These are phyloP conservation scores for Lethrus apterus DNA, from an alignment of 1,140 invertebrate genomes.

Conservation along the genomic window DNA sequence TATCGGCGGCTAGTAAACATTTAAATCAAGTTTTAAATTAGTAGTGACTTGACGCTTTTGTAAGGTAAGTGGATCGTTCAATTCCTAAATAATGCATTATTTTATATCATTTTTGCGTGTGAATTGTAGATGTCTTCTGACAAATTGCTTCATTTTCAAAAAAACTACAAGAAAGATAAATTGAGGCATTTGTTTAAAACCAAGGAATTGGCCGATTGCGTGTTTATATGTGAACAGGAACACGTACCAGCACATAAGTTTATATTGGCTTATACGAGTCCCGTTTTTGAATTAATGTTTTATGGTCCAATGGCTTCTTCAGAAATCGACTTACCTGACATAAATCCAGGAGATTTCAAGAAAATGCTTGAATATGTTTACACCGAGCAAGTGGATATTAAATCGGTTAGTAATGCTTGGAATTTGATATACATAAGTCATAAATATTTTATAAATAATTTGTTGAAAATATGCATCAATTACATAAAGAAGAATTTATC, in stretches of 20 bases:
- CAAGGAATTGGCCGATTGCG: slow-evolving; percentile 47
- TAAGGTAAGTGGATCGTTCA: background rate
- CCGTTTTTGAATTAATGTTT: slow-evolving; percentile 71
- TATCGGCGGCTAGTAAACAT: background rate
- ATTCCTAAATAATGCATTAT: too few species aligned
- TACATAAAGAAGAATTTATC: slow-evolving; percentile 45
- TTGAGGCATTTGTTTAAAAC: slow-evolving; percentile 17
- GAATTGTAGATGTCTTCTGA: background rate
- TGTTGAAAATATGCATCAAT: slow-evolving; percentile 43
- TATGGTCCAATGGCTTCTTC: slow-evolving; percentile 53
- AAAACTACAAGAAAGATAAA: slow-evolving; percentile 4
- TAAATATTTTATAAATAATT: slow-evolving; percentile 49
- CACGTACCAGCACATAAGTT: slow-evolving; percentile 58
- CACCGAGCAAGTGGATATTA: slow-evolving; percentile 45
- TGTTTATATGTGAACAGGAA: slow-evolving; percentile 44
- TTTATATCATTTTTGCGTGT: too few species aligned
- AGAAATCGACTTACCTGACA: slow-evolving; percentile 46
- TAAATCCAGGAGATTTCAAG: slow-evolving; percentile 47
- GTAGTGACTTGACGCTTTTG: background rate
- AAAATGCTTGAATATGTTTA: slow-evolving; percentile 49
- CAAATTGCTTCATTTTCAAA: background rate
- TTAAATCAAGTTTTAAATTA: slow-evolving; percentile 5
- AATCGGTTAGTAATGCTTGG: slow-evolving; percentile 46
- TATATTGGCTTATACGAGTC: slow-evolving; percentile 59
- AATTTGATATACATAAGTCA: slow-evolving; percentile 48